phyloP scores from a whole-genome alignment of 1,140 invertebrate species.

The Sarcophaga bullata region DNA sequence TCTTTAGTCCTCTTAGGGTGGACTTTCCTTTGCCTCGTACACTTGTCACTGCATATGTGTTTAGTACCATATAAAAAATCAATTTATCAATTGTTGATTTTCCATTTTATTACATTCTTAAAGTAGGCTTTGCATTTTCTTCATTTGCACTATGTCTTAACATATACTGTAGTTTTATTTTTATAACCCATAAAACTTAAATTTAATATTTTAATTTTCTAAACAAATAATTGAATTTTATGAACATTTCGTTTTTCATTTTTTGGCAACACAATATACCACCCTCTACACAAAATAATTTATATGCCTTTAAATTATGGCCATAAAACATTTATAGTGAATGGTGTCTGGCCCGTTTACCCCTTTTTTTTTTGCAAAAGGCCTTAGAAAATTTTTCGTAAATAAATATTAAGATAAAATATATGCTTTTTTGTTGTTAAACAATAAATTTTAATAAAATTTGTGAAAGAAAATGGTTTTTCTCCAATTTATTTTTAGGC shows the following conservation, averaged over 20 bases:
- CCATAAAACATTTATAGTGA: neutral
- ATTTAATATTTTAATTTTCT: slow-evolving; percentile 16
- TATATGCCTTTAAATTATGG: neutral
- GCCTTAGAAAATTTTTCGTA: neutral
- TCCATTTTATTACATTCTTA: neutral
- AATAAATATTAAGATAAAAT: too few species aligned
- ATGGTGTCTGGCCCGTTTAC: neutral
- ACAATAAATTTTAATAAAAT: too few species aligned
- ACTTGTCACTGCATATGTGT: too few species aligned
- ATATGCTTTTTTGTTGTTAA: too few species aligned
- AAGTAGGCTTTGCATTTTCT: neutral
- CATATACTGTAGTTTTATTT: neutral
- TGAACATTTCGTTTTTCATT: neutral
- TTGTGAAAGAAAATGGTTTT: too few species aligned
- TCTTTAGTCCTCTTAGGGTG: too few species aligned
- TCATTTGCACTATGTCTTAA: neutral
- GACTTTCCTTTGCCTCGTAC: too few species aligned
- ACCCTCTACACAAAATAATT: neutral
- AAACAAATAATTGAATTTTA: slow-evolving; percentile 6
- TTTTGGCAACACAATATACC: too few species aligned
- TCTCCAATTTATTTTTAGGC: too few species aligned
- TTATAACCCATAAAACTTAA: neutral
- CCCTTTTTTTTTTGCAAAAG: neutral
- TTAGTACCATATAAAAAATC: too few species aligned
- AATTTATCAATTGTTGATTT: too few species aligned